Conservation (phyloP, 2,888 invertebrate genomes). For the Pandemis heparana region DNA sequence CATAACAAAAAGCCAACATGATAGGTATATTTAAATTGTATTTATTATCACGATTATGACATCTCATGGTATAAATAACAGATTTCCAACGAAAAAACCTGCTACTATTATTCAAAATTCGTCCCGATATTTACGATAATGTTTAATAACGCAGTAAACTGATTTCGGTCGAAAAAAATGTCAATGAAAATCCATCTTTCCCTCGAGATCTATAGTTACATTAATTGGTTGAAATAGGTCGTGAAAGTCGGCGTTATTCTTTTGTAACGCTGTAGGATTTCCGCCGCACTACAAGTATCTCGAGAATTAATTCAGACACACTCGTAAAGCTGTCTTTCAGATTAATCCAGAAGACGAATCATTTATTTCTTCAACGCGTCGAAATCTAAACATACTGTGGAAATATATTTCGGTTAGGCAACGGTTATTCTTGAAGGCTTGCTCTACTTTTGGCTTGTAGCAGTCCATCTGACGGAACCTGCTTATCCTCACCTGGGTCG, state of each 20-base stretch:
- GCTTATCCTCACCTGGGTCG: background rate
- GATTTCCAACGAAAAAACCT: background rate
- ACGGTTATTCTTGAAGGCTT: slow-evolving; percentile 17
- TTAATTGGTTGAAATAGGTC: slow-evolving; percentile 56
- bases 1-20: slow-evolving; percentile 20
- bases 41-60: slow-evolving; percentile 8
- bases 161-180: slow-evolving; percentile 4
- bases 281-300: slow-evolving; percentile 42
- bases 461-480: background rate
- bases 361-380: slow-evolving; percentile 28
- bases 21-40: slow-evolving; percentile 8
- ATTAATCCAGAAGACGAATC: slow-evolving; percentile 36
- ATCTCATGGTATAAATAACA: slow-evolving; percentile 1
- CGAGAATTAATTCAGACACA: slow-evolving; percentile 29
- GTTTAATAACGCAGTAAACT: slow-evolving; percentile 19
- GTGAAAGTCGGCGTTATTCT: slow-evolving; percentile 55
- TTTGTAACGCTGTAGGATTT: slow-evolving; percentile 50
- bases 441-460: slow-evolving; percentile 16
- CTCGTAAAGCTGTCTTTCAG: slow-evolving; percentile 39
- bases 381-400: slow-evolving; percentile 13
- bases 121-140: slow-evolving; percentile 12
- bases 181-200: slow-evolving; percentile 18
- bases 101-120: background rate
- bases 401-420: slow-evolving; percentile 29
- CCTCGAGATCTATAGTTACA: slow-evolving; percentile 53